phyloP scores from a whole-genome alignment of 2,797 vertebrate species.

The Pygocentrus nattereri region DNA sequence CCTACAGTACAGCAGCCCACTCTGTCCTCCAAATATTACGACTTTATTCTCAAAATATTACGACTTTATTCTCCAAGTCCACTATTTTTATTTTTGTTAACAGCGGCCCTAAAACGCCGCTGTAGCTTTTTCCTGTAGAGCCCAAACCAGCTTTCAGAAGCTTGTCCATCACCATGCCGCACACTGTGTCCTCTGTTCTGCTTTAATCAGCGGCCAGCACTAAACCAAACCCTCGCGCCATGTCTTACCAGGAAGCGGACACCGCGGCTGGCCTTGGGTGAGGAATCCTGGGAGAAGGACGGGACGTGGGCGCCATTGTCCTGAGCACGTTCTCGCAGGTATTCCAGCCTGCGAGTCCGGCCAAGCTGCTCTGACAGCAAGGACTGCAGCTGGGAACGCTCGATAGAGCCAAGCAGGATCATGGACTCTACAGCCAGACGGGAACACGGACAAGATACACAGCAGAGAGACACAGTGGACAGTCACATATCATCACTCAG shows the following conservation, averaged over 20 bases:
- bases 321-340: constrained; percentile 78
- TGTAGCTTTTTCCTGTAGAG: no score
- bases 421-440: constrained; percentile 86
- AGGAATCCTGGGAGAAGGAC: constrained; percentile 73
- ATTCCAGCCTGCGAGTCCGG: constrained; percentile 81
- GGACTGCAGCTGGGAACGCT: constrained; percentile 90
- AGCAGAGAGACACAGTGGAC: constrained; percentile 21
- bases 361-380: constrained; percentile 89
- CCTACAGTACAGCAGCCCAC: no score
- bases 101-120: no score
- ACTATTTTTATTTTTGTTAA: no score
- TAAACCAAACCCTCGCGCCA: constrained; percentile 69
- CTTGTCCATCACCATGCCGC: constrained; percentile 55
- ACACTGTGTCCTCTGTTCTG: neutral
- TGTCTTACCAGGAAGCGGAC: constrained; percentile 90
- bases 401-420: constrained; percentile 98
- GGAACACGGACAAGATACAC: constrained; percentile 5
- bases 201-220: constrained; percentile 2
- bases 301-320: constrained; percentile 75
- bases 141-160: no score
- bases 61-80: no score
- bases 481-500: neutral
- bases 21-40: no score
- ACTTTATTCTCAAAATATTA: no score
- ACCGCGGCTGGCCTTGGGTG: constrained; percentile 74